Evolutionary conservation across 2,888 invertebrate genomes (phyloP).

Genomic region (Drosophila quinaria): DNA sequence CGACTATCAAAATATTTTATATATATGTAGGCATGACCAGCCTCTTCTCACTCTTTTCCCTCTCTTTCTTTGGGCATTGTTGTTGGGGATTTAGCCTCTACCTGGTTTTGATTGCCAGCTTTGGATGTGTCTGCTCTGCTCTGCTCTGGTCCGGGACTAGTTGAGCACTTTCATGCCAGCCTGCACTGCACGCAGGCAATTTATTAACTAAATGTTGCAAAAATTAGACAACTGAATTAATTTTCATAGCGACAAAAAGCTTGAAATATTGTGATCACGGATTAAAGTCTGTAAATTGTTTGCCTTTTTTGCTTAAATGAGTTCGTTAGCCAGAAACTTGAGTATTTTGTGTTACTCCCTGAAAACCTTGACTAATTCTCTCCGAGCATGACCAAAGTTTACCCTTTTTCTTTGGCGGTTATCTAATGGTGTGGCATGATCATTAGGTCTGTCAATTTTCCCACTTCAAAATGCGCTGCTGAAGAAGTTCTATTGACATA

Average conservation of each 20-base stretch:
- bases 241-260: slow-evolving; percentile 79
- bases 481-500: slow-evolving; percentile 81
- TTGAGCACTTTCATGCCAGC: slow-evolving; percentile 38
- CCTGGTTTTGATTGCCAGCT: slow-evolving; percentile 34
- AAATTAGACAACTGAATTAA: slow-evolving; percentile 82
- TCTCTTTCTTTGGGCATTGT: slow-evolving; percentile 21
- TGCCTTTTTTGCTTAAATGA: slow-evolving; percentile 31
- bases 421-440: slow-evolving; percentile 43
- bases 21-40: slow-evolving; percentile 55
- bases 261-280: slow-evolving; percentile 74
- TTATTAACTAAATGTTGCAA: slow-evolving; percentile 75
- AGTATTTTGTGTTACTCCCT: neutral
- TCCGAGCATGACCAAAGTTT: slow-evolving; percentile 5
- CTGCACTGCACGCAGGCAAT: slow-evolving; percentile 48
- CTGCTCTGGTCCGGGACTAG: slow-evolving; percentile 9
- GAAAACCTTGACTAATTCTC: slow-evolving; percentile 58
- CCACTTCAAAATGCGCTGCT: slow-evolving; percentile 72
- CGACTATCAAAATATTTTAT: slow-evolving; percentile 85
- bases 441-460: slow-evolving; percentile 76
- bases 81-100: slow-evolving; percentile 50
- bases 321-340: slow-evolving; percentile 66
- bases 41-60: neutral
- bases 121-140: slow-evolving; percentile 15
- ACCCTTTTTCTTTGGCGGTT: slow-evolving; percentile 25
- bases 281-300: slow-evolving; percentile 52